Evolutionary conservation across 2,888 invertebrate species (phyloP).

Genomic region (Diarsia rubi): DNA sequence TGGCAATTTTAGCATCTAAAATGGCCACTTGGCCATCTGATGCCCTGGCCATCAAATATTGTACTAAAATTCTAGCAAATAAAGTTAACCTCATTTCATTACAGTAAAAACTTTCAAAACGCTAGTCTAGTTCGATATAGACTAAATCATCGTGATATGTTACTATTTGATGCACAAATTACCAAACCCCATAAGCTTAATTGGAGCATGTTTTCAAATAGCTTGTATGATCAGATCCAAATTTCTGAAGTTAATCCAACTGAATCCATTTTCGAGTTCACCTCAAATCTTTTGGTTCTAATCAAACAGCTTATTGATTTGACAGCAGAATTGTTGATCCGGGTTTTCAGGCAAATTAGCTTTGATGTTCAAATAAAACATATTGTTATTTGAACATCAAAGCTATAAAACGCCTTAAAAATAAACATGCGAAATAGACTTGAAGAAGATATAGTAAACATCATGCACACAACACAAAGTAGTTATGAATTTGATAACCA

Average conservation of each 20-base stretch:
- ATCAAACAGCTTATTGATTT: slow-evolving; percentile 6
- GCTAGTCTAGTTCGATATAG: neutral
- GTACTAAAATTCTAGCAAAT: no score
- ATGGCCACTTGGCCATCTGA: no score
- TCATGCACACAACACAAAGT: slow-evolving; percentile 12
- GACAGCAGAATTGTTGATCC: neutral
- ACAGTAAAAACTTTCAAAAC: neutral
- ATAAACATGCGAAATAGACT: neutral
- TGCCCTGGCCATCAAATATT: no score
- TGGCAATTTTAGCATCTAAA: no score
- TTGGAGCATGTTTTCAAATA: neutral
- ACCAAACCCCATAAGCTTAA: neutral
- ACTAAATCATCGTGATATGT: neutral
- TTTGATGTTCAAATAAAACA: no score
- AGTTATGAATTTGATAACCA: slow-evolving; percentile 20
- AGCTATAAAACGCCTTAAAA: neutral
- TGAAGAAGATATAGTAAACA: neutral
- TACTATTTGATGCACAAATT: neutral
- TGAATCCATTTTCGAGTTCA: neutral
- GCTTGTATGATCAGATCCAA: neutral
- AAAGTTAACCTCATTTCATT: no score
- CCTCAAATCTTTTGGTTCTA: neutral
- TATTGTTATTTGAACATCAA: neutral
- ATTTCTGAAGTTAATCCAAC: neutral
- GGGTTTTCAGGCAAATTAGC: no score